These are phyloP conservation scores for Moxostoma hubbsi DNA, from an alignment of 2,797 vertebrate species.

Conservation along the genomic window DNA sequence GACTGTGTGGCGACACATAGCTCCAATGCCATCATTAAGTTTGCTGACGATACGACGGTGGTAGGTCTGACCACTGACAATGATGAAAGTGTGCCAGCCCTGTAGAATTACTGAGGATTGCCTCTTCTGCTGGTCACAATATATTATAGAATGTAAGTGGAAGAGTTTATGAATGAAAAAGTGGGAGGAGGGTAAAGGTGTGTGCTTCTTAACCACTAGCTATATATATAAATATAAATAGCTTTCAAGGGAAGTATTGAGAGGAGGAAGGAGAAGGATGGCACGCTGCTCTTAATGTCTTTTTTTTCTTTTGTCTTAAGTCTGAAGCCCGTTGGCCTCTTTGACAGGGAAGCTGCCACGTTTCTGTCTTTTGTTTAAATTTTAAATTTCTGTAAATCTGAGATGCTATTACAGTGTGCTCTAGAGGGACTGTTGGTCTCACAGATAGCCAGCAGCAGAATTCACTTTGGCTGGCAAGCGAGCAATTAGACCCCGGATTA, in stretches of 20 bases:
- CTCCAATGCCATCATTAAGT: too few relatives aligned
- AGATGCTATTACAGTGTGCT: conserved; percentile 53
- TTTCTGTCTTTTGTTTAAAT: conserved; percentile 61
- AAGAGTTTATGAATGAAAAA: not conserved
- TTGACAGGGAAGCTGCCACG: conserved; percentile 17
- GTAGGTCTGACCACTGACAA: too few relatives aligned
- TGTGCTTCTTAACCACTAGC: too few relatives aligned
- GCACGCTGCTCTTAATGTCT: conserved; percentile 33
- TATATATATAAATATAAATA: conserved; percentile 26
- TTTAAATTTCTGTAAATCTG: conserved; percentile 55
- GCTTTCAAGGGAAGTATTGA: not conserved
- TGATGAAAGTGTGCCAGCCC: too few relatives aligned
- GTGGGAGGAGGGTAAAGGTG: not conserved
- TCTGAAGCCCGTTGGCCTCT: conserved; percentile 16
- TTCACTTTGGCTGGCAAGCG: conserved; percentile 74
- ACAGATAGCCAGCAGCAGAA: conserved; percentile 71
- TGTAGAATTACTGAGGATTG: too few relatives aligned
- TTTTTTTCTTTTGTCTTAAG: conserved; percentile 31
- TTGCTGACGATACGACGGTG: too few relatives aligned
- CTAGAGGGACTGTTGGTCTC: conserved; percentile 58
- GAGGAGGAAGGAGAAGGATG: not conserved
- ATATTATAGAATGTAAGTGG: too few relatives aligned
- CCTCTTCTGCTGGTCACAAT: too few relatives aligned
- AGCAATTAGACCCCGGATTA: conserved; percentile 81
- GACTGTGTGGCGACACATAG: too few relatives aligned